A percentile compares a stretch with the other conserved stretches of the same genome.
Evolutionary conservation across 1,140 invertebrate genomes (phyloP).

Genomic region (Bombus affinis): DNA sequence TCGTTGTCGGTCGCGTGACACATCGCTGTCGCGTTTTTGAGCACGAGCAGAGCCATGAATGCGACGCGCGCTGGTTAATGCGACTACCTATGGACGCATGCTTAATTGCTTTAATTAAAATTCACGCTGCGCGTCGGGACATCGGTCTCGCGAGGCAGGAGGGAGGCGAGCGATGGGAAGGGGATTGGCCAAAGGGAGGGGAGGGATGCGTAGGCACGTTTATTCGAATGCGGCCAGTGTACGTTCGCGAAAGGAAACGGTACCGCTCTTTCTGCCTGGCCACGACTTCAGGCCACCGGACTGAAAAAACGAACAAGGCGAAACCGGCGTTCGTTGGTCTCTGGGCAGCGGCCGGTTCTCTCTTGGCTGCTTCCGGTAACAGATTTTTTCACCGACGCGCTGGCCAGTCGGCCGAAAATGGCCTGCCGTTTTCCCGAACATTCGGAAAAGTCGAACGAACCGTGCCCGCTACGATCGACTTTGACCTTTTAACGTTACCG

Average conservation of each 20-base stretch:
- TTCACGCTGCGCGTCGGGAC: conserved; percentile 72
- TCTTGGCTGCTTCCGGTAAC: conserved; percentile 30
- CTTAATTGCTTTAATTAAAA: conserved; percentile 81
- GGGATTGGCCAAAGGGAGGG: not conserved
- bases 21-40: conserved; percentile 72
- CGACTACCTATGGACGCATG: conserved; percentile 73
- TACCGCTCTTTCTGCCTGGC: conserved; percentile 34
- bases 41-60: conserved; percentile 67
- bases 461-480: too few relatives aligned
- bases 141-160: conserved; percentile 33
- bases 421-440: not conserved
- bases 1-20: conserved; percentile 58
- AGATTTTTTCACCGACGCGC: conserved; percentile 11
- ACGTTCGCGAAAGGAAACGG: conserved; percentile 46
- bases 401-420: not conserved
- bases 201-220: conserved; percentile 42
- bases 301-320: not conserved
- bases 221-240: conserved; percentile 40
- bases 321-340: conserved; percentile 36
- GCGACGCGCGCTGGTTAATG: conserved; percentile 73
- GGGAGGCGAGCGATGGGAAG: not conserved
- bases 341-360: conserved; percentile 6
- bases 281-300: conserved; percentile 15
- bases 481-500: too few relatives aligned
- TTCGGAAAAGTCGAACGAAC: not conserved